Percentiles rank a stretch among this genome's conserved stretches.
These are phyloP conservation scores for Griposia aprilina DNA, from an alignment of 2,888 invertebrate genomes.

Conservation along the genomic window DNA sequence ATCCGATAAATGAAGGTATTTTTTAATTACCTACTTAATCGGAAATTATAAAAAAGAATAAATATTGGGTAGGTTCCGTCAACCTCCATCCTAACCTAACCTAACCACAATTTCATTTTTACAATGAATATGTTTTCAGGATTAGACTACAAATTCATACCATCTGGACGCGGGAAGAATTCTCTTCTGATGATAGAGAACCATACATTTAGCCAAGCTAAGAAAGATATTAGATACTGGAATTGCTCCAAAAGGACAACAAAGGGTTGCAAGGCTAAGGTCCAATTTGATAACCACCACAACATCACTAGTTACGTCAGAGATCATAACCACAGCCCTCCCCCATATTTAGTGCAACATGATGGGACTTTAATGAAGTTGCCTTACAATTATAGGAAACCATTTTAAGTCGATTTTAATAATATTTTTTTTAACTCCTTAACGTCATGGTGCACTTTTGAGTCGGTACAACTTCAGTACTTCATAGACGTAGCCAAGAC, in stretches of 20 bases:
- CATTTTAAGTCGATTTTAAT: not conserved
- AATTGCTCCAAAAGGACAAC: conserved; percentile 68
- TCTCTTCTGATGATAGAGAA: conserved; percentile 62
- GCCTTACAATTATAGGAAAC: conserved; percentile 8
- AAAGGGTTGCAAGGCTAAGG: conserved; percentile 66
- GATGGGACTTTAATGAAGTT: conserved; percentile 43
- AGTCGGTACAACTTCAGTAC: not conserved
- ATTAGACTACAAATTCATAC: conserved; percentile 68
- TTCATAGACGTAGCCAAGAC: not conserved
- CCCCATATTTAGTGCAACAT: conserved; percentile 47
- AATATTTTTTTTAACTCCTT: not conserved
- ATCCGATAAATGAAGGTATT: not conserved
- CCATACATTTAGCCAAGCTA: conserved; percentile 66
- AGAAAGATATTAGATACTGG: conserved; percentile 69
- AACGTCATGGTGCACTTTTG: not conserved
- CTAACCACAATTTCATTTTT: not conserved
- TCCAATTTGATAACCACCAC: conserved; percentile 61
- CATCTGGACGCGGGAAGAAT: conserved; percentile 69
- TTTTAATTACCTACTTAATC: not conserved
- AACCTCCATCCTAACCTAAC: not conserved
- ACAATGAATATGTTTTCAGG: conserved; percentile 57
- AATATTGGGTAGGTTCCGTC: not conserved
- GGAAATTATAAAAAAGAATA: not conserved
- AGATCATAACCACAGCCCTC: conserved; percentile 69
- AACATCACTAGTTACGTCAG: conserved; percentile 55